Percentiles rank a stretch among this genome's conserved stretches.
These are phyloP conservation scores for Chironomus tepperi DNA, from an alignment of 1,140 invertebrate genomes.

Conservation along the genomic window DNA sequence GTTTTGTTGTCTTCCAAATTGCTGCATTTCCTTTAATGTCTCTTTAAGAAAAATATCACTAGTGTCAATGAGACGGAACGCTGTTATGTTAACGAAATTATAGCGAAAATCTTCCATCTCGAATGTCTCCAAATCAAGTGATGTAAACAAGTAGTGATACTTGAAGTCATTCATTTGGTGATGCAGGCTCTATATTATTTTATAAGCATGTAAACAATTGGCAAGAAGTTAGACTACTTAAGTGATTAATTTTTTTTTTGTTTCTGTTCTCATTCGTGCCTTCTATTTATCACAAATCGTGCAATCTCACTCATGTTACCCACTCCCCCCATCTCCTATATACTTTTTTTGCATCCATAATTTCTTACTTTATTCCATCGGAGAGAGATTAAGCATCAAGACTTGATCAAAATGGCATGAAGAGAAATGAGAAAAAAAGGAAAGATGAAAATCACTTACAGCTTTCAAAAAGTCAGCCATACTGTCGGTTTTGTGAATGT, in stretches of 20 bases:
- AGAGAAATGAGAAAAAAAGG: background rate
- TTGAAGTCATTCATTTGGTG: slow-evolving; percentile 89
- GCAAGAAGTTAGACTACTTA: background rate
- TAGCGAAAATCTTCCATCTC: slow-evolving; percentile 91
- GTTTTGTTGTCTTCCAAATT: slow-evolving; percentile 3
- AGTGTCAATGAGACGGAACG: slow-evolving; percentile 76
- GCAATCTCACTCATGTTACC: background rate
- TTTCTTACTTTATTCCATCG: too few relatives aligned
- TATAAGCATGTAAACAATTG: slow-evolving; percentile 24
- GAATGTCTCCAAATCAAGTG: slow-evolving; percentile 83
- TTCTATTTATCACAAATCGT: background rate
- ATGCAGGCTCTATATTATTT: slow-evolving; percentile 63
- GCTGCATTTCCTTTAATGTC: slow-evolving; percentile 67
- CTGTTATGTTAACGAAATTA: slow-evolving; percentile 88
- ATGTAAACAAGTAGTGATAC: slow-evolving; percentile 89
- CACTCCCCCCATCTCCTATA: too few relatives aligned
- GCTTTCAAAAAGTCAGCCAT: slow-evolving; percentile 69
- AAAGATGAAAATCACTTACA: slow-evolving; percentile 49
- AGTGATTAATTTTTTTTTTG: slow-evolving; percentile 6
- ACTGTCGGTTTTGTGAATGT: slow-evolving; percentile 59
- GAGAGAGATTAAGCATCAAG: background rate
- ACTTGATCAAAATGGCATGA: background rate
- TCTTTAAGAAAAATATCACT: slow-evolving; percentile 66
- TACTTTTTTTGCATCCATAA: too few relatives aligned
- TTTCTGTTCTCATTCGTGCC: background rate